These are phyloP conservation scores for Phylloscopus whistleri DNA, from an alignment of 2,113 vertebrate species.

Conservation along the genomic window DNA sequence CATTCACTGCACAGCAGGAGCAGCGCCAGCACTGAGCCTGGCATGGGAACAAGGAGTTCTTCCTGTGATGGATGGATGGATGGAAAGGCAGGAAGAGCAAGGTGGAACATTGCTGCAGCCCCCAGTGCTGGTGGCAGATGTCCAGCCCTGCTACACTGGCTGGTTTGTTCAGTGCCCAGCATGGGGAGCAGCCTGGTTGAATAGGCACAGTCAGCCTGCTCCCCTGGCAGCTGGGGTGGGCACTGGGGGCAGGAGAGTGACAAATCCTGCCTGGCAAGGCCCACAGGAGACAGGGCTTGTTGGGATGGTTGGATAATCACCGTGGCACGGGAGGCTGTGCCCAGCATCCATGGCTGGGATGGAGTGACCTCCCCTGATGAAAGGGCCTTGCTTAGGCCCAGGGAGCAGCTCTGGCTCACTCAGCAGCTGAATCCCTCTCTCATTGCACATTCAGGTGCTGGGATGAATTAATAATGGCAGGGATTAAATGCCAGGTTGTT, in stretches of 20 bases:
- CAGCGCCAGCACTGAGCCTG: neutral
- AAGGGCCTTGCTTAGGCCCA: neutral
- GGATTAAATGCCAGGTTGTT: neutral
- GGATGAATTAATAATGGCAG: neutral
- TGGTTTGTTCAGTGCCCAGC: neutral
- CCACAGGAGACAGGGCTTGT: neutral
- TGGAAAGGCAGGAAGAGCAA: neutral
- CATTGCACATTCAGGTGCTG: neutral
- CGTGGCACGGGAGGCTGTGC: neutral
- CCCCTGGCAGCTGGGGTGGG: accelerated
- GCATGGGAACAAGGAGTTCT: neutral
- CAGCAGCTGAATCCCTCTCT: neutral
- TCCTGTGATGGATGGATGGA: neutral
- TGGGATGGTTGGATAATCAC: neutral
- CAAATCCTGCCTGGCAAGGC: neutral
- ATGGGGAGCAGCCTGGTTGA: neutral
- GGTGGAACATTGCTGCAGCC: neutral
- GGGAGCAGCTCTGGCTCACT: neutral
- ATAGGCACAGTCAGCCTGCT: neutral
- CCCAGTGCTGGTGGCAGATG: neutral
- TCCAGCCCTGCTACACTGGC: neutral
- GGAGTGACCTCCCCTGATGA: neutral
- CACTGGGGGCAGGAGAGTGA: neutral
- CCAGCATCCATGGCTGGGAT: neutral
- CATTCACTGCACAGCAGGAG: neutral